These are phyloP conservation scores for Protodeltote pygarga DNA, from an alignment of 2,888 invertebrate species.

Conservation along the genomic window DNA sequence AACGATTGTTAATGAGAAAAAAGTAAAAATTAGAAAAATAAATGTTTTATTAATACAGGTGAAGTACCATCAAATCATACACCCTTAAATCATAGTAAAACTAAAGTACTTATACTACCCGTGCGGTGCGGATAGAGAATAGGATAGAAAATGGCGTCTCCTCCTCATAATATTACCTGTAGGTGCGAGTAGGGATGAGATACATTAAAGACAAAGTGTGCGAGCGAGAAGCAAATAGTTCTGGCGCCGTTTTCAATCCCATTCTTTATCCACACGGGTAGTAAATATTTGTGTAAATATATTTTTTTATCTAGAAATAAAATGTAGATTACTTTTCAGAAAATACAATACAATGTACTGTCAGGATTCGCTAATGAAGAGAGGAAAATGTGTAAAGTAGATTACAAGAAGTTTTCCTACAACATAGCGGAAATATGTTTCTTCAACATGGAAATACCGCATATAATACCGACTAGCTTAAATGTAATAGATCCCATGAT, in stretches of 20 bases:
- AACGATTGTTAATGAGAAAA: conserved; percentile 67
- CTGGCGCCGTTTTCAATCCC: too few relatives aligned
- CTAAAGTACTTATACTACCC: neutral
- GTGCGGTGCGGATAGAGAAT: too few relatives aligned
- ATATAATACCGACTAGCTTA: conserved; percentile 68
- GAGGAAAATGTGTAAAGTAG: conserved; percentile 61
- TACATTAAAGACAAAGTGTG: too few relatives aligned
- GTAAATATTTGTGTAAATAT: too few relatives aligned
- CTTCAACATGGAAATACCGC: conserved; percentile 72
- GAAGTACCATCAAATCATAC: neutral
- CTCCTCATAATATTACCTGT: too few relatives aligned
- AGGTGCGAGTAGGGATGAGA: too few relatives aligned
- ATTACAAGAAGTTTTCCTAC: conserved; percentile 58
- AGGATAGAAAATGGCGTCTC: too few relatives aligned
- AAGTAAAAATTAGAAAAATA: conserved; percentile 66
- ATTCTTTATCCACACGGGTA: too few relatives aligned
- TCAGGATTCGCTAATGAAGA: conserved; percentile 70
- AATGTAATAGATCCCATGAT: conserved; percentile 66
- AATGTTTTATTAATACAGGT: conserved; percentile 69
- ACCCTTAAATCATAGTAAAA: neutral
- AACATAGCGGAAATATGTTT: conserved; percentile 59
- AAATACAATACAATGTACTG: conserved; percentile 65
- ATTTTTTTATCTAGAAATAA: too few relatives aligned
- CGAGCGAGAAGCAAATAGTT: too few relatives aligned
- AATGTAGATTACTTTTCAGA: conserved; percentile 58